A percentile compares a stretch with the other conserved stretches of the same genome.
These are phyloP conservation scores for Seriola dumerili DNA, from an alignment of 2,113 vertebrate species.

Conservation along the genomic window DNA sequence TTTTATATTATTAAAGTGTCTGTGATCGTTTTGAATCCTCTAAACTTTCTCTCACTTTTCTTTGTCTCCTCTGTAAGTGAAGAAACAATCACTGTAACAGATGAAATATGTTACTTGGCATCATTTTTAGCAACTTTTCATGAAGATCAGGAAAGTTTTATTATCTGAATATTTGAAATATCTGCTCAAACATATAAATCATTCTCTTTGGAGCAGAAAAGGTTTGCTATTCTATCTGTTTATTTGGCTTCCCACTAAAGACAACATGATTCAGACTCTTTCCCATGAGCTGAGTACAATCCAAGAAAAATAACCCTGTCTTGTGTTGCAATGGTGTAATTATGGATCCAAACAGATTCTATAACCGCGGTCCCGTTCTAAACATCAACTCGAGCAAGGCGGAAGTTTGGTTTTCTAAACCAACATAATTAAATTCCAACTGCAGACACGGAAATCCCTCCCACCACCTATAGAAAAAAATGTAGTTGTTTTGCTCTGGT, in stretches of 20 bases:
- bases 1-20: constrained; percentile 1
- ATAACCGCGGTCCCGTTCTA: constrained; percentile 62
- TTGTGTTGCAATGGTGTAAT: constrained; percentile 76
- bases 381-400: constrained; percentile 70
- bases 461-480: constrained; percentile 20
- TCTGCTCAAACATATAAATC: constrained; percentile 23
- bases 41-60: neutral
- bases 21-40: neutral
- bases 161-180: constrained; percentile 29
- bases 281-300: constrained; percentile 69
- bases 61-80: neutral
- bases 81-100: neutral
- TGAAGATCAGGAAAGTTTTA: constrained; percentile 15
- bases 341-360: constrained; percentile 75
- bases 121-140: neutral
- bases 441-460: constrained; percentile 54
- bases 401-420: constrained; percentile 77
- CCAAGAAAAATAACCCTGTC: constrained; percentile 75
- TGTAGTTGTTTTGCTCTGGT: constrained; percentile 46
- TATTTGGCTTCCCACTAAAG: constrained; percentile 72
- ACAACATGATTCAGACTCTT: constrained; percentile 67
- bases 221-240: constrained; percentile 50
- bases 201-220: constrained; percentile 34
- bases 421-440: constrained; percentile 75
- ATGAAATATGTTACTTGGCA: neutral